Conservation (phyloP, 2,888 invertebrate species). For the Mechanitis messenoides region DNA sequence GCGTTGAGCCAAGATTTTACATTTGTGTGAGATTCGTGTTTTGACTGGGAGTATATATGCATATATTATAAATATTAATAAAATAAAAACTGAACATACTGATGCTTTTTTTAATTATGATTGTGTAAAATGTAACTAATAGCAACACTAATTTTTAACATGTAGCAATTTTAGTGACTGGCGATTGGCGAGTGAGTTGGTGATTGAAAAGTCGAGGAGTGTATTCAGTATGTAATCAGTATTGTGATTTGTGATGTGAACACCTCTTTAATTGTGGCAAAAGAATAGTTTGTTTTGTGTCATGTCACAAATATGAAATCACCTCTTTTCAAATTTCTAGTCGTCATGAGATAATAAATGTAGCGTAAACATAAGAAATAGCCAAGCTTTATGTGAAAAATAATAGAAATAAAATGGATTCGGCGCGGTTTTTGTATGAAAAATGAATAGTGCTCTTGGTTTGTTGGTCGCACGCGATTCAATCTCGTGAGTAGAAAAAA, state of each 20-base stretch:
- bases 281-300: slow-evolving; percentile 65
- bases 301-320: slow-evolving; percentile 48
- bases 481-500: slow-evolving; percentile 39
- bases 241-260: slow-evolving; percentile 32
- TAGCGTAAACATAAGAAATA: slow-evolving; percentile 33
- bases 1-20: too few species aligned
- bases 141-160: neutral
- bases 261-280: slow-evolving; percentile 29
- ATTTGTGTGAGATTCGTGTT: too few species aligned
- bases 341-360: slow-evolving; percentile 50
- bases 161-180: neutral
- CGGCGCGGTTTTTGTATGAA: slow-evolving; percentile 29
- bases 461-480: slow-evolving; percentile 57
- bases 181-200: slow-evolving; percentile 14
- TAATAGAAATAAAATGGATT: slow-evolving; percentile 36
- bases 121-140: too few species aligned
- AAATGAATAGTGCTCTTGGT: slow-evolving; percentile 58
- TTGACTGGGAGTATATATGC: too few species aligned
- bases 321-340: slow-evolving; percentile 43
- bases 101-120: too few species aligned
- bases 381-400: slow-evolving; percentile 30
- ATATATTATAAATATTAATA: too few species aligned
- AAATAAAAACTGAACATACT: too few species aligned
- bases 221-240: slow-evolving; percentile 11
- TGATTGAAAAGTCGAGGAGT: slow-evolving; percentile 1